Conservation (phyloP, 2,888 invertebrate genomes). For the Leistus spinibarbis region DNA sequence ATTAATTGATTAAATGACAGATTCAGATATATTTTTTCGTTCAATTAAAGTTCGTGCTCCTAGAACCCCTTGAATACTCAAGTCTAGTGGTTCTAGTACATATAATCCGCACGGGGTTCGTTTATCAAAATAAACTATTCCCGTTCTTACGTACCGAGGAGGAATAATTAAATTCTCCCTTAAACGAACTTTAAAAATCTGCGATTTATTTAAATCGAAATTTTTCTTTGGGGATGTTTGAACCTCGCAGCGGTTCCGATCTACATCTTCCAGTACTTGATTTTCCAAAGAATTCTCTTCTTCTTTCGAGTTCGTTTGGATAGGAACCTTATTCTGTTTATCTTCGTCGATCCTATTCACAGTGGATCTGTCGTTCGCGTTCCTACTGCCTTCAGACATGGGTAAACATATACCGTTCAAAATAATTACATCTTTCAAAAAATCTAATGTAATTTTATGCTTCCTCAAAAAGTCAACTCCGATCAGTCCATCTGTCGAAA, state of each 20-base stretch:
- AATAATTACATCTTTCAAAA: background rate
- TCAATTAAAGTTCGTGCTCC: background rate
- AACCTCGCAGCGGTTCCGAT: no score
- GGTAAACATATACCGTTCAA: background rate
- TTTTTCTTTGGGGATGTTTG: no score
- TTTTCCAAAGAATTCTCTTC: no score
- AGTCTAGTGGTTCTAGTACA: background rate
- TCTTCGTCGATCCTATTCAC: no score
- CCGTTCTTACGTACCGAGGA: background rate
- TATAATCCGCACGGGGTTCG: background rate
- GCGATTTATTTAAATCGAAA: no score
- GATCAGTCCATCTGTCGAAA: constrained; percentile 7
- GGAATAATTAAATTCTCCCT: background rate
- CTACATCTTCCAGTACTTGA: no score
- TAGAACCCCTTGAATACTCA: background rate
- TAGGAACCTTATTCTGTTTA: no score
- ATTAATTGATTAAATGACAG: background rate
- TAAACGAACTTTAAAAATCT: no score
- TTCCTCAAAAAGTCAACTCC: constrained; percentile 14
- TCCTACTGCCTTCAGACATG: no score
- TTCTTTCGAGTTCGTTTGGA: no score
- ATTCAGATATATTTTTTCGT: background rate
- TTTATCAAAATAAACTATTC: background rate
- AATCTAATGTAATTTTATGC: constrained; percentile 6
- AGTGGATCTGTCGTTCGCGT: no score